These are phyloP conservation scores for Upupa epops DNA, from an alignment of 2,113 vertebrate species.

Conservation along the genomic window DNA sequence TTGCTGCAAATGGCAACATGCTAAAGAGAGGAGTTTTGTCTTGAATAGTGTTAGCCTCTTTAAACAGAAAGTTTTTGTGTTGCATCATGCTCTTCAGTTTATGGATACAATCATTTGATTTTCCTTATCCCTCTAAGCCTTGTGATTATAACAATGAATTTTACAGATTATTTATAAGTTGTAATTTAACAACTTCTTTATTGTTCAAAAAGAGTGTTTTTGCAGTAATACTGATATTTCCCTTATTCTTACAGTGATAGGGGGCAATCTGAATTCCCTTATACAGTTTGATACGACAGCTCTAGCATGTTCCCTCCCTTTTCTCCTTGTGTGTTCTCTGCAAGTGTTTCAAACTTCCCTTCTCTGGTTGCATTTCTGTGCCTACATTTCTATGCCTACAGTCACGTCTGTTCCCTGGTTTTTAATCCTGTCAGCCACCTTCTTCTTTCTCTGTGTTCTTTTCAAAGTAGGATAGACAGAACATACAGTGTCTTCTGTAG, in stretches of 20 bases:
- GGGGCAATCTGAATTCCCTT: neutral
- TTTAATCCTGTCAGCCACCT: neutral
- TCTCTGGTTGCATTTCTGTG: no score
- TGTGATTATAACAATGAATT: neutral
- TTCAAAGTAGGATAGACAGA: neutral
- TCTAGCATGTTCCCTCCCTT: neutral
- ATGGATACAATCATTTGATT: neutral
- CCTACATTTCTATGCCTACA: neutral
- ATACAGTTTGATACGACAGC: neutral
- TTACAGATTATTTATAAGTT: neutral
- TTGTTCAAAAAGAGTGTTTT: neutral
- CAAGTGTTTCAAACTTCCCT: neutral
- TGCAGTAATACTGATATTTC: neutral
- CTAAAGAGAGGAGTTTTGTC: neutral
- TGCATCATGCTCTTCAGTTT: neutral
- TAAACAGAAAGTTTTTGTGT: neutral
- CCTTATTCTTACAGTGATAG: neutral
- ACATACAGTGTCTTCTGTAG: neutral
- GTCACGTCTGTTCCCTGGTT: neutral
- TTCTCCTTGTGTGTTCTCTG: neutral
- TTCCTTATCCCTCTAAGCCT: neutral
- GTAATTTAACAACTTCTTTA: neutral
- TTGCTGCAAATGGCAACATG: neutral
- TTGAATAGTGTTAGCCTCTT: neutral
- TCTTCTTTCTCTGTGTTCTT: neutral